Conservation (phyloP, 2,888 invertebrate species). For the Pheosia tremula region DNA sequence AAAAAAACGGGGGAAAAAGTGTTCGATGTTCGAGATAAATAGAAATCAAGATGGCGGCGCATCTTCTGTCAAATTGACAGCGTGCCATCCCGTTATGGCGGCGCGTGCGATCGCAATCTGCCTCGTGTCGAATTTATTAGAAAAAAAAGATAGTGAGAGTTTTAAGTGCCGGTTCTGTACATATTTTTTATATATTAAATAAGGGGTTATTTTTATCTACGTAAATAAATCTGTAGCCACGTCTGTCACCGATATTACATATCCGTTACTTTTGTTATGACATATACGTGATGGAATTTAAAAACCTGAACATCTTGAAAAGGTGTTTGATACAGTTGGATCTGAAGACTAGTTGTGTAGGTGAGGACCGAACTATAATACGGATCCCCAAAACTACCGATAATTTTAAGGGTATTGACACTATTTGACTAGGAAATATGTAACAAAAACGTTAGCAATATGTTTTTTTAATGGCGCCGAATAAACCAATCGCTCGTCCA, state of each 20-base stretch:
- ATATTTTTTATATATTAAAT: not conserved
- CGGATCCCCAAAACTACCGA: constrained; percentile 14
- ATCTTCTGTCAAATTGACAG: constrained; percentile 38
- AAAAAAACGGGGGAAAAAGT: not conserved
- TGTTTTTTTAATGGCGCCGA: constrained; percentile 20
- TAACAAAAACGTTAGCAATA: constrained; percentile 21
- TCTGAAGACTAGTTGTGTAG: too few species aligned
- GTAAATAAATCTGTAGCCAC: too few species aligned
- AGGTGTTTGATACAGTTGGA: too few species aligned
- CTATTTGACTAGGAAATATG: constrained; percentile 15
- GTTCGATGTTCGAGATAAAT: not conserved
- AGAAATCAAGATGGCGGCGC: constrained; percentile 30
- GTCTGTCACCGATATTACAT: too few species aligned
- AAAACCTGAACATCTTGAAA: too few species aligned
- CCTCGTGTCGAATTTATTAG: constrained; percentile 19
- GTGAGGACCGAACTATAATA: too few species aligned
- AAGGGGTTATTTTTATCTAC: too few species aligned
- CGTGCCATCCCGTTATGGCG: constrained; percentile 23
- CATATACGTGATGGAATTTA: too few species aligned
- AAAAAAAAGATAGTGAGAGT: constrained; percentile 7
- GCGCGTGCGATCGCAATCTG: constrained; percentile 29
- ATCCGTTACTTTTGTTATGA: too few species aligned
- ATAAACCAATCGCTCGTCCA: constrained; percentile 1
- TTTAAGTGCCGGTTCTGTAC: constrained; percentile 16
- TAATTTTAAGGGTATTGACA: constrained; percentile 23